phyloP scores from a whole-genome alignment of 2,797 vertebrate genomes.

The Threskiornis aethiopicus region DNA sequence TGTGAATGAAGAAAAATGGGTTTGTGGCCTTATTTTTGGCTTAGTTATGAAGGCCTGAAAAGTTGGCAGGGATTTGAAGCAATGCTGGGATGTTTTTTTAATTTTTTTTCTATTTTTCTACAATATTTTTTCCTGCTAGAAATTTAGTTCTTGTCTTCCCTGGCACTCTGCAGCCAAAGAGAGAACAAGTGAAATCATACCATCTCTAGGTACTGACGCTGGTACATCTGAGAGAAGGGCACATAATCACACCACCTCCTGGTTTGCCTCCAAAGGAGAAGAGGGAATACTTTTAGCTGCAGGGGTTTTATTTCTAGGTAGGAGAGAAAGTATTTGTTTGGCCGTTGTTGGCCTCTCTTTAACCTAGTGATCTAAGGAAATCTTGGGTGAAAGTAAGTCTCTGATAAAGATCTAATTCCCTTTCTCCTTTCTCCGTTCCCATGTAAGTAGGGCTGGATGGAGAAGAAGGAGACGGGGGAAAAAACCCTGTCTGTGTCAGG shows the following conservation, averaged over 20 bases:
- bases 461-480: not conserved
- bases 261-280: not conserved
- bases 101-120: not conserved
- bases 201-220: not conserved
- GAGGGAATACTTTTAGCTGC: not conserved
- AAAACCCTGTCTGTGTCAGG: not conserved
- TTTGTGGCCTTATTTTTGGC: conserved; percentile 22
- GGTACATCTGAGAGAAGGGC: not conserved
- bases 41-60: not conserved
- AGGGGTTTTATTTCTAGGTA: not conserved
- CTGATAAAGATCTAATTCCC: conserved; percentile 13
- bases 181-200: not conserved
- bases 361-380: not conserved
- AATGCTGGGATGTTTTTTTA: not conserved
- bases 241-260: not conserved
- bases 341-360: not conserved
- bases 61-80: not conserved
- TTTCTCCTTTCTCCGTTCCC: not conserved
- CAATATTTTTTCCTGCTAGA: not conserved
- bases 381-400: conserved; percentile 2
- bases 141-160: not conserved
- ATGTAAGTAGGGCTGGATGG: not conserved
- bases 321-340: not conserved
- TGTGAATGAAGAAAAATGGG: not conserved
- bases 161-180: not conserved